Conservation (phyloP, 2,888 invertebrate species). For the Cheilosia pagana region DNA sequence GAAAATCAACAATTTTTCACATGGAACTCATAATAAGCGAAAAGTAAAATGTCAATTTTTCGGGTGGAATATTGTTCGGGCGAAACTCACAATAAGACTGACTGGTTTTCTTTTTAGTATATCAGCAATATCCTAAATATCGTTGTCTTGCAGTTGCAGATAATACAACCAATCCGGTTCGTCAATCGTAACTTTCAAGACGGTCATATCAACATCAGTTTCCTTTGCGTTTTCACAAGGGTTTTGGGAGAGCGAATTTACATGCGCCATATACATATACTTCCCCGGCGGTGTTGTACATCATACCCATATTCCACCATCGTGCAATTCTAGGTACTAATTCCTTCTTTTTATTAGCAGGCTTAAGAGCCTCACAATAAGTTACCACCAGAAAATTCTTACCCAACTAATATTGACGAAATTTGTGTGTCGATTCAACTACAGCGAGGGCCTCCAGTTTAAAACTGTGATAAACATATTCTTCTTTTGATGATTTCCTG, state of each 20-base stretch:
- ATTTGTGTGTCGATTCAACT: no score
- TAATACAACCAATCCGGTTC: constrained; percentile 39
- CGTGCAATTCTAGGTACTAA: background rate
- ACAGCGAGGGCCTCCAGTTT: constrained; percentile 30
- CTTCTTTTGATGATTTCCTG: no score
- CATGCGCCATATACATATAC: background rate
- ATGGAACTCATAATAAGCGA: no score
- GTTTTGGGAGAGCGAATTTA: constrained; percentile 26
- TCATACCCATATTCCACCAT: background rate
- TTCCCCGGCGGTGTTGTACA: background rate
- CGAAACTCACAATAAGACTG: no score
- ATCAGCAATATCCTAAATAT: no score
- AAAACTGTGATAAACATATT: constrained; percentile 20
- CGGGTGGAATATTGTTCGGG: no score
- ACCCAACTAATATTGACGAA: no score
- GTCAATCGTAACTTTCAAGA: constrained; percentile 39
- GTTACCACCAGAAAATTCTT: background rate
- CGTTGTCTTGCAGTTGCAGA: no score
- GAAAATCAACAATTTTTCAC: no score
- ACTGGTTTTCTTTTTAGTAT: no score
- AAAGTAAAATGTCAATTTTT: no score
- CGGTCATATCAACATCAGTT: constrained; percentile 28
- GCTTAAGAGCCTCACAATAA: background rate
- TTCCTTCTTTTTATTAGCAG: background rate
- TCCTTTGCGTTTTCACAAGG: background rate